Base-by-base conservation (phyloP, 2,797 vertebrate genomes). In the Poliocrania exsul region DNA sequence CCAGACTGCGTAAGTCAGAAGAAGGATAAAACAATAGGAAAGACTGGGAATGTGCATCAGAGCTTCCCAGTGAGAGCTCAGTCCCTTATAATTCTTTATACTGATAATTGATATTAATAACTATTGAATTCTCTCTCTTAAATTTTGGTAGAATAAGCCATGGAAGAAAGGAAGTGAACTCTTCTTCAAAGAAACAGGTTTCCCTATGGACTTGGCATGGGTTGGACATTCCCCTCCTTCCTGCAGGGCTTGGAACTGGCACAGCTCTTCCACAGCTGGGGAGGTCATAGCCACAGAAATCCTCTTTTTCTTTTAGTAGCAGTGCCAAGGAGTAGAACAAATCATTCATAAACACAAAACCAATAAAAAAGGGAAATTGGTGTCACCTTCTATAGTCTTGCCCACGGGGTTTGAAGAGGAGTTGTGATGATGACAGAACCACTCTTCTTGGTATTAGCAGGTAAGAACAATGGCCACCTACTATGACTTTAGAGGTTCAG, bases 1-100 rank as follows among this genome's bases (percentile, higher is more conserved):
- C 89, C 96, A 97, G 79, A 90, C 16, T 86, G 93, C 94, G 85
- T 86, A 85, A 97, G 94, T 90, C 88, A 95, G 97, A 96, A 92
- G 90, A 94, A 92, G 86, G 84, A 94, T 42, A 81, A 92, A 69
- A 87, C 12, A 88, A 72, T 9, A 67, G 61, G 69, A 58, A 87
- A 93, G 49, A 60, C 29, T 18, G 33, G 77, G 58, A 93, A 80
- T 35, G 50, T 75, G 20, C 40, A 83, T 15, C 47, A 54, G 61
- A 78, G 56, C 66, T 94, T 91, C 78, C 81, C 4, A 3, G 23
- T 57, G 33, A 56, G 35, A 21, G 5, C 38, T 90, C 57, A 60
- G 57, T 24, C 9, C 74, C 51, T 47, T 53, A 38, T 25, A 58
- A 40, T 28, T 25, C 42, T 61, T 69, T 50, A 31, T 10, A 18